Evolutionary conservation across 2,113 vertebrate genomes (phyloP).

Genomic region (Ptilonorhynchus violaceus): DNA sequence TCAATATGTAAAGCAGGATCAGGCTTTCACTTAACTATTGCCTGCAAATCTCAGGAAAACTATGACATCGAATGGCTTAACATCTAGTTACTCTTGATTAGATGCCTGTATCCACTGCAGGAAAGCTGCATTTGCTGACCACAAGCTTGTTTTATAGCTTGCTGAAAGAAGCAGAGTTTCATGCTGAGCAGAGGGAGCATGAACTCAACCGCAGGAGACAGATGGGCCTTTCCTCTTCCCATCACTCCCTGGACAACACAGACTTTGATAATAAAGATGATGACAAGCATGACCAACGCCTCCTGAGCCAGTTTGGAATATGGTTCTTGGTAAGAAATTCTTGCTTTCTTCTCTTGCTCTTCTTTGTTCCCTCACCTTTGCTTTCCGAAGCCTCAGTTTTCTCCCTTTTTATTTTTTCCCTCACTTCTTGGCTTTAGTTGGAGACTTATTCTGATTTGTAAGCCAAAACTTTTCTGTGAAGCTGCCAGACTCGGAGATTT

Average conservation of each 20-base stretch:
- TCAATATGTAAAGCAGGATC: accelerated
- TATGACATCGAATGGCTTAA: not conserved
- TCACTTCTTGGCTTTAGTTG: not conserved
- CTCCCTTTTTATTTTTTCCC: not conserved
- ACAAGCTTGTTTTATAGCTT: conserved; percentile 72
- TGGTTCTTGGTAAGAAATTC: conserved; percentile 90
- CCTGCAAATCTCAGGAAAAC: not conserved
- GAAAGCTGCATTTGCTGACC: not conserved
- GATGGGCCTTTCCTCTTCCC: conserved; percentile 94
- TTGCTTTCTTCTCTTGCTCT: not conserved
- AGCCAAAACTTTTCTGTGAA: not conserved
- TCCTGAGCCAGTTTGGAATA: conserved; percentile 98
- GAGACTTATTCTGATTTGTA: not conserved
- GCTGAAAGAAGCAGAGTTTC: conserved; percentile 96
- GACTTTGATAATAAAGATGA: conserved; percentile 99
- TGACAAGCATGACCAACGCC: conserved; percentile 95
- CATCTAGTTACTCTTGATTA: not conserved
- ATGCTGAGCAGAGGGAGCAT: conserved; percentile 93
- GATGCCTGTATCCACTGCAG: not conserved
- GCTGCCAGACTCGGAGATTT: not conserved
- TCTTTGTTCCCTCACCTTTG: not conserved
- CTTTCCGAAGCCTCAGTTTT: not conserved
- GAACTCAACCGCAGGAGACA: conserved; percentile 93
- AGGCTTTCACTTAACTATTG: not conserved
- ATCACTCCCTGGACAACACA: conserved; percentile 94